Conservation (phyloP, 2,113 vertebrate species). For the Hemiscyllium ocellatum region DNA sequence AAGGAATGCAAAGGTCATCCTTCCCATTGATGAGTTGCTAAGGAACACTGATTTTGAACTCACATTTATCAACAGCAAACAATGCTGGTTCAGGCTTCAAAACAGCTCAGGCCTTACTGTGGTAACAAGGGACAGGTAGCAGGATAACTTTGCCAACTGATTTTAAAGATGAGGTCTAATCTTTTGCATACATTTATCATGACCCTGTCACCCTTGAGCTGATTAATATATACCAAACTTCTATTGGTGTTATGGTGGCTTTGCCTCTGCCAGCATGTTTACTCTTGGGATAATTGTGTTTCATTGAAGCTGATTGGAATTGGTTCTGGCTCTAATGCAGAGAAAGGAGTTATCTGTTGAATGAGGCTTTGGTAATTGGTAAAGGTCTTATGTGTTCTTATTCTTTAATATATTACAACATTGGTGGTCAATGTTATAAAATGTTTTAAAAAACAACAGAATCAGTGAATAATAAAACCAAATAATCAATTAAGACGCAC, state of each 20-base stretch:
- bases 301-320: too few relatives aligned
- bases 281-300: not conserved
- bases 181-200: not conserved
- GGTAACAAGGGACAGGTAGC: not conserved
- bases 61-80: not conserved
- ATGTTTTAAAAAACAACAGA: too few relatives aligned
- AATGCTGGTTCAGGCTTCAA: not conserved
- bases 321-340: too few relatives aligned
- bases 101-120: not conserved
- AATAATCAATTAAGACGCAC: too few relatives aligned
- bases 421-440: too few relatives aligned
- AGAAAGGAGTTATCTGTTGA: too few relatives aligned
- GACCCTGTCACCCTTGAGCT: not conserved
- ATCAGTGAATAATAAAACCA: too few relatives aligned
- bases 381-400: too few relatives aligned
- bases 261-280: not conserved
- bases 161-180: not conserved
- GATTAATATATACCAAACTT: not conserved
- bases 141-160: not conserved
- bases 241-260: not conserved
- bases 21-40: not conserved
- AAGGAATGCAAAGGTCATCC: not conserved
- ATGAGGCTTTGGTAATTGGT: too few relatives aligned
- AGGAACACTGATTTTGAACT: not conserved
- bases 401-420: too few relatives aligned